Conservation (phyloP, 2,888 invertebrate species). For the Blastobasis adustella region DNA sequence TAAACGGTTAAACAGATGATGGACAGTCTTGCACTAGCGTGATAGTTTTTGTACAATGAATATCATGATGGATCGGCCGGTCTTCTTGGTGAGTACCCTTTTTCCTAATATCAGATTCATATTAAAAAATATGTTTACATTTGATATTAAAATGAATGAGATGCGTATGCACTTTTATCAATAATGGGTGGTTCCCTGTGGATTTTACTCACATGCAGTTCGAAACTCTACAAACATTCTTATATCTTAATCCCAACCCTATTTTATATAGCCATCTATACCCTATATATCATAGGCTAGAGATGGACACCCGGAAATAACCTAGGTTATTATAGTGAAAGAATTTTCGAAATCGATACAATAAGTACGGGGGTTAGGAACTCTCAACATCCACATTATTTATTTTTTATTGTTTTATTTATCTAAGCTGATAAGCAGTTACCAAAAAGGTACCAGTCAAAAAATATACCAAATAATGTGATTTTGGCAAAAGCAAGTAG, state of each 20-base stretch:
- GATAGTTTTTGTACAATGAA: constrained; percentile 15
- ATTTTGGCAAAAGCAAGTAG: too few relatives aligned
- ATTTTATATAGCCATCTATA: background rate
- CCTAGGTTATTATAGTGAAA: too few relatives aligned
- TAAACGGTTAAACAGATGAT: constrained; percentile 27
- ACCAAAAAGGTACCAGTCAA: too few relatives aligned
- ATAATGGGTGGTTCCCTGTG: background rate
- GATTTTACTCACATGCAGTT: background rate
- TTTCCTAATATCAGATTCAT: background rate
- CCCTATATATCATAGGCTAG: background rate
- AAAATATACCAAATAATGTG: too few relatives aligned
- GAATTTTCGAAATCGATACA: too few relatives aligned
- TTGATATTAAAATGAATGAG: background rate
- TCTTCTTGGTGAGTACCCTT: constrained; percentile 24
- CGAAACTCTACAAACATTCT: background rate
- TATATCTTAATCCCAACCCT: background rate
- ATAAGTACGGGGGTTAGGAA: too few relatives aligned
- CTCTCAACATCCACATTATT: too few relatives aligned
- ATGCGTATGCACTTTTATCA: background rate
- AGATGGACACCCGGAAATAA: too few relatives aligned
- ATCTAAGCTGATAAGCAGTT: too few relatives aligned
- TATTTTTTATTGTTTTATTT: too few relatives aligned
- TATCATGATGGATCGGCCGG: constrained; percentile 21
- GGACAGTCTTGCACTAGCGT: constrained; percentile 32
- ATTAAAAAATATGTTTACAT: background rate